A percentile compares a stretch with the other conserved stretches of the same genome.
phyloP scores from a whole-genome alignment of 2,113 vertebrate species.

The Corvus hawaiiensis region DNA sequence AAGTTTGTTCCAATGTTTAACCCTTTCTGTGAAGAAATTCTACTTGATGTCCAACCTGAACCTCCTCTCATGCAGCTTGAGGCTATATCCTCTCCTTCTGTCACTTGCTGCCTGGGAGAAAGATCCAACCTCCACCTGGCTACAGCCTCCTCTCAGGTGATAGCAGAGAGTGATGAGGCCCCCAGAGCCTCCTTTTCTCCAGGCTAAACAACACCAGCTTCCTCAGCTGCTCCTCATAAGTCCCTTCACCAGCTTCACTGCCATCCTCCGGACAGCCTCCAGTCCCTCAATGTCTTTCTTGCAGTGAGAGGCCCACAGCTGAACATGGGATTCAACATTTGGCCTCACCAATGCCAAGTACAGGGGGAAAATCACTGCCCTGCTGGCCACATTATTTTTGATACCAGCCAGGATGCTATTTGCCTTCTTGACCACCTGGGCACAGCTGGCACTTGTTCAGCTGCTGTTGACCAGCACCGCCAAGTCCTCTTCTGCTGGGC shows the following conservation, averaged over 20 bases:
- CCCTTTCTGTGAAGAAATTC: background rate
- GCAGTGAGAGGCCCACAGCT: background rate
- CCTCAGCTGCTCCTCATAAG: background rate
- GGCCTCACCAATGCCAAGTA: background rate
- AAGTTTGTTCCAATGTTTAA: background rate
- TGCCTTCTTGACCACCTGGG: background rate
- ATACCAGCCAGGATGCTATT: background rate
- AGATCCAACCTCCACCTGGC: rapidly evolving
- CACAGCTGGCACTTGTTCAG: background rate
- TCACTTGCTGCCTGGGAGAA: background rate
- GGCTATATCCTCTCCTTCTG: background rate
- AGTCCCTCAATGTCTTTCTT: background rate
- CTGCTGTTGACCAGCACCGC: background rate
- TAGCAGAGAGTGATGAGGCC: background rate
- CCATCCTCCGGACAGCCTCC: background rate
- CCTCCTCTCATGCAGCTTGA: background rate
- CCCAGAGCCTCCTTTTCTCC: background rate
- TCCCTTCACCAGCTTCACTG: background rate
- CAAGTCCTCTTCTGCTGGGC: background rate
- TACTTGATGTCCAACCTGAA: background rate
- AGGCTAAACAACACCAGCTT: background rate
- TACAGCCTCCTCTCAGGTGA: background rate
- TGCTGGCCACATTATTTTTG: background rate
- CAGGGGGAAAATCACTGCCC: background rate
- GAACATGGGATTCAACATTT: background rate